Evolutionary conservation across 2,888 invertebrate species (phyloP), one percentile per base, ranked within the genome.

Genomic region (Uropetala carovei): DNA sequence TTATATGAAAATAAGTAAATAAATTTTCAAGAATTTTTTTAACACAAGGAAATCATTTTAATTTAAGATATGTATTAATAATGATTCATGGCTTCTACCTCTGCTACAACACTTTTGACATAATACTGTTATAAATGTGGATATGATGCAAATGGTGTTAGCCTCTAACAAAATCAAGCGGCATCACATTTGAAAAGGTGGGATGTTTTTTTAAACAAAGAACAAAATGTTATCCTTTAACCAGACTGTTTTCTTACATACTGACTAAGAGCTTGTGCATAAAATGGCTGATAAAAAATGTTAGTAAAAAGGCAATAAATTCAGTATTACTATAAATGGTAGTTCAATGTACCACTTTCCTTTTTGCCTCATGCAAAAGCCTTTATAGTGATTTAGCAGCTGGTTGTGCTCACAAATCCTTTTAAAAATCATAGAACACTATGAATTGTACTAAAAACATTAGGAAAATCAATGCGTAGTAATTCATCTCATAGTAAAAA

Each of bases 111-210:
- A 64, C 68, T 30, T 30, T 30, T 64, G 43, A 83, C 56, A n/a
- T 89, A 89, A 89, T 89, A 89, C 89, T 89, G 64, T 16, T 64
- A n/a, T 9, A 64, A 89, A 56, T 27, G n/a, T 22, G 68, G 64
- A 60, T 89, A n/a, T n/a, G 9, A 68, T 89, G 18, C 43, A 43
- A 11, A 83, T 3, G 27, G 16, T 11, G 30, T 56, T 30, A 89
- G 18, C 9, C n/a, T 30, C 22, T 11, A 85, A 89, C 30, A 89
- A 64, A 60, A 11, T 16, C 57, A 83, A 56, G 56, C 16, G n/a
- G 60, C 43, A 89, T 64, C 64, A 64, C 64, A 89, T 68, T 89
- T 43, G 11, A 22, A 43, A 86, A 16, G 60, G 60, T 30, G 60
- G 60, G 27, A 75, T 75, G 75, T 13, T 27, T 75, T 75, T 60